phyloP scores from a whole-genome alignment of 2,888 invertebrate species.

The Synergus umbraculus region DNA sequence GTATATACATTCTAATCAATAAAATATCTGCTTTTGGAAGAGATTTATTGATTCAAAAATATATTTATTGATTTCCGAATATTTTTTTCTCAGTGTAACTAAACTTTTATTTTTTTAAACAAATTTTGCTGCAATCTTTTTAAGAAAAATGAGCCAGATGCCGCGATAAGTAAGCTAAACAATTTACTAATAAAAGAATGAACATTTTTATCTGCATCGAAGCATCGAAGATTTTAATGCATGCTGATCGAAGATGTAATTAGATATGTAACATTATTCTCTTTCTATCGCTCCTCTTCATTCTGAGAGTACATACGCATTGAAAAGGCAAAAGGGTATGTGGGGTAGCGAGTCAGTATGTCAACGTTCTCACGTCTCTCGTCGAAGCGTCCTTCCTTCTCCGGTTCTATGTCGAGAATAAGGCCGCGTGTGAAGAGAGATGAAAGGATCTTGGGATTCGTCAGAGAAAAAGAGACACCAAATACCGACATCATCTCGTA shows the following conservation, averaged over 20 bases:
- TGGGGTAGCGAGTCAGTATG: constrained; percentile 78
- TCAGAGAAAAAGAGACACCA: constrained; percentile 52
- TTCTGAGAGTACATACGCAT: constrained; percentile 48
- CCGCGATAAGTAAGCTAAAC: too few species aligned
- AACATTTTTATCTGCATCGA: background rate
- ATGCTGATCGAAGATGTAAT: background rate
- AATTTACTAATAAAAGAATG: background rate
- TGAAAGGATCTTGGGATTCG: constrained; percentile 46
- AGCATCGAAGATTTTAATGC: background rate
- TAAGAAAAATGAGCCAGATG: too few species aligned
- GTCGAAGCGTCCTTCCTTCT: constrained; percentile 67
- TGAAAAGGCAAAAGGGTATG: constrained; percentile 76
- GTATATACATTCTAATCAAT: too few species aligned
- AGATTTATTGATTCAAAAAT: too few species aligned
- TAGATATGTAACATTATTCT: background rate
- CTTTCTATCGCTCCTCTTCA: constrained; percentile 44
- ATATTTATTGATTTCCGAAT: too few species aligned
- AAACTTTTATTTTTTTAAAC: too few species aligned
- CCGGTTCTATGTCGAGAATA: constrained; percentile 69
- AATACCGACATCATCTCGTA: constrained; percentile 56
- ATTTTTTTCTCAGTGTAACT: too few species aligned
- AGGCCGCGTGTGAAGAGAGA: constrained; percentile 71
- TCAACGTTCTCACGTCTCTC: constrained; percentile 75
- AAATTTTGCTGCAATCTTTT: too few species aligned
- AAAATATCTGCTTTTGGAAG: too few species aligned